phyloP scores from a whole-genome alignment of 2,888 invertebrate species.

The Amiota communis region DNA sequence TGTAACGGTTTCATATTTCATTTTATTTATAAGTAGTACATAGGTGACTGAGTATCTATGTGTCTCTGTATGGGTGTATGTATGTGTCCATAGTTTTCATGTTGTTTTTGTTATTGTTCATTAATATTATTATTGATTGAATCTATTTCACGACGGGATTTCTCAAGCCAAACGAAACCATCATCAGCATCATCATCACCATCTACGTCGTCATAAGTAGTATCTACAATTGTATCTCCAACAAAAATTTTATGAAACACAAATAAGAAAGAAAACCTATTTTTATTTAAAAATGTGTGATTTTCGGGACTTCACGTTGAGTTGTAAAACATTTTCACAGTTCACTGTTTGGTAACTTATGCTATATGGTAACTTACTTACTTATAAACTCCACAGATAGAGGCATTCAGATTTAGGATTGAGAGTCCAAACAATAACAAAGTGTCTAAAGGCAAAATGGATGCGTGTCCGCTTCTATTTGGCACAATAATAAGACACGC shows the following conservation, averaged over 20 bases:
- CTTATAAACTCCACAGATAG: no score
- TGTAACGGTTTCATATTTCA: slow-evolving; percentile 18
- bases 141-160: slow-evolving; percentile 27
- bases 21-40: background rate
- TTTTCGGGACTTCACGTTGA: no score
- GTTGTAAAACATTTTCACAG: no score
- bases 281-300: no score
- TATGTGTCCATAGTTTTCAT: background rate
- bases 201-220: background rate
- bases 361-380: no score
- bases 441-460: background rate
- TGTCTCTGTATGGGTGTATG: background rate
- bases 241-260: background rate
- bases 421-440: no score
- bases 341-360: no score
- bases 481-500: slow-evolving; percentile 14
- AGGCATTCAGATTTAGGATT: no score
- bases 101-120: background rate
- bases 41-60: background rate
- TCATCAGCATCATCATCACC: no score
- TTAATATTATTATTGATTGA: slow-evolving; percentile 27
- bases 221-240: background rate
- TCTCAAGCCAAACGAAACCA: background rate
- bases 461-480: slow-evolving; percentile 3
- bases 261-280: background rate